Conservation (phyloP, 2,888 invertebrate genomes). For the Diarsia brunnea region DNA sequence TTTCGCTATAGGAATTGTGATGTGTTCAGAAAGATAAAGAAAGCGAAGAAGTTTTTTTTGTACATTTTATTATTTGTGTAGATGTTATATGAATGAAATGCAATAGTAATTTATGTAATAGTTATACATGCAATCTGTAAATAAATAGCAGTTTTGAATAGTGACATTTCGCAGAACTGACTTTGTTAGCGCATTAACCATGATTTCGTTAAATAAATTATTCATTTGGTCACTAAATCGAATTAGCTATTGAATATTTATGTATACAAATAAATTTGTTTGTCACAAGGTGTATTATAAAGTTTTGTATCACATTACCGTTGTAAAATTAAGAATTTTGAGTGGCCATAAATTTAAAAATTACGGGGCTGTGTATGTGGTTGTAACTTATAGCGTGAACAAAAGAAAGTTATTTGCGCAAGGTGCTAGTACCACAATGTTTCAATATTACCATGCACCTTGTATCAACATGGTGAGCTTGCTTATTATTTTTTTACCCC, state of each 20-base stretch:
- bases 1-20: constrained; percentile 86
- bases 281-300: constrained; percentile 75
- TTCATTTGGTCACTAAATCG: constrained; percentile 78
- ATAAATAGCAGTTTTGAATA: constrained; percentile 83
- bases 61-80: constrained; percentile 87
- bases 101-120: constrained; percentile 91
- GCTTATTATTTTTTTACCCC: constrained; percentile 32
- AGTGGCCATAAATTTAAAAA: constrained; percentile 86
- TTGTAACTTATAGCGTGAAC: constrained; percentile 59
- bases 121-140: constrained; percentile 86
- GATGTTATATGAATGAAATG: constrained; percentile 87
- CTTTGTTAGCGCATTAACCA: constrained; percentile 69
- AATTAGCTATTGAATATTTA: constrained; percentile 72
- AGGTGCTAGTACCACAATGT: constrained; percentile 53
- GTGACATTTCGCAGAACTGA: constrained; percentile 68
- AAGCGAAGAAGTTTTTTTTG: constrained; percentile 82
- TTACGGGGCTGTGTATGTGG: constrained; percentile 76
- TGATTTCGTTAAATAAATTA: constrained; percentile 69
- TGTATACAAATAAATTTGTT: constrained; percentile 69
- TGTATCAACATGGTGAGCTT: constrained; percentile 26
- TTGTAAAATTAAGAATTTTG: constrained; percentile 87
- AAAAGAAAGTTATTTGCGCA: constrained; percentile 59
- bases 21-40: constrained; percentile 85
- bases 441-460: constrained; percentile 45
- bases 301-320: constrained; percentile 82